Evolutionary conservation across 2,797 vertebrate genomes (phyloP).

Genomic region (Pipistrellus kuhlii): DNA sequence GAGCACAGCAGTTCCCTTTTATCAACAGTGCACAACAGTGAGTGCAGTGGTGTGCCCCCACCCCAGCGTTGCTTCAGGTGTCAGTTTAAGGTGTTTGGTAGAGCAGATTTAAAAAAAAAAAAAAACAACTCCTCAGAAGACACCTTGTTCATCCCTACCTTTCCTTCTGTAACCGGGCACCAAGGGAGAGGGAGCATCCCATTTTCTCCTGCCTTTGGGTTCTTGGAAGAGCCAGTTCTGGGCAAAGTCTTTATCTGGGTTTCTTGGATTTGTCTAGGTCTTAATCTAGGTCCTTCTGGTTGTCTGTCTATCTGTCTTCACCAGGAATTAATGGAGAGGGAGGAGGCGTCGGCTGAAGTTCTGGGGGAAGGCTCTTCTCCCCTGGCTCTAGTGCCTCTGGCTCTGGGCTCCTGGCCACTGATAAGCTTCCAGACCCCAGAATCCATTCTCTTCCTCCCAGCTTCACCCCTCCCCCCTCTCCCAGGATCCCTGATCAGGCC

Average conservation of each 20-base stretch:
- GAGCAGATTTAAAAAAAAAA: neutral
- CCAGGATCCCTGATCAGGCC: neutral
- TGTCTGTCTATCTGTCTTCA: neutral
- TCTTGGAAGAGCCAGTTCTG: neutral
- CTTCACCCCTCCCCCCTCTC: fast-evolving
- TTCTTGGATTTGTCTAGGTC: neutral
- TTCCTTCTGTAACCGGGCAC: neutral
- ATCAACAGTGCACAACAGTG: too few species aligned
- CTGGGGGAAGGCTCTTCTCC: neutral
- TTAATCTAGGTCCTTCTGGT: too few species aligned
- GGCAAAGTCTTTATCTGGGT: neutral
- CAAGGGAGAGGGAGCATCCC: neutral
- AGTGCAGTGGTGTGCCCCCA: fast-evolving
- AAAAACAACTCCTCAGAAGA: neutral
- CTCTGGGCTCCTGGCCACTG: neutral
- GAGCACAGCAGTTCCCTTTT: neutral
- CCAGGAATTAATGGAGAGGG: neutral
- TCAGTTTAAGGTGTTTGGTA: neutral
- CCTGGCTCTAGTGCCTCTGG: neutral
- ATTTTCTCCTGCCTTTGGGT: neutral
- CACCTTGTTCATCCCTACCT: too few species aligned
- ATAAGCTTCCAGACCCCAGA: neutral
- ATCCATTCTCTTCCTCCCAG: neutral
- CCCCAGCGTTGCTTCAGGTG: neutral
- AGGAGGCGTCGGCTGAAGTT: neutral